A percentile compares a stretch with the other conserved stretches of the same genome.
phyloP scores from a whole-genome alignment of 2,113 vertebrate species.

The Tragulus kanchil region DNA sequence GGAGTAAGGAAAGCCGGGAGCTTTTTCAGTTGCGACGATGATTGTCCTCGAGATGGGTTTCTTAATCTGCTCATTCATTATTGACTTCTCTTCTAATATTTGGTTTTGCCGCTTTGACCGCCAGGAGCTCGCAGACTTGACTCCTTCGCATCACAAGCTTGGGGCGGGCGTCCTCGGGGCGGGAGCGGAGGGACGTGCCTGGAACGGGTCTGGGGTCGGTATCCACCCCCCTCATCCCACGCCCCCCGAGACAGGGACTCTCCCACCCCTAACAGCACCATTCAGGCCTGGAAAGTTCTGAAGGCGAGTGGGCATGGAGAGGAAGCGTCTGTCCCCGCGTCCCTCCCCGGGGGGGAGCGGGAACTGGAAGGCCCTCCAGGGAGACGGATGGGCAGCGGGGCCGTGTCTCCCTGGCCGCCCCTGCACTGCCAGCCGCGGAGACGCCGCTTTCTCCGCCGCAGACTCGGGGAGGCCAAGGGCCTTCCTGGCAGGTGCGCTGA shows the following conservation, averaged over 20 bases:
- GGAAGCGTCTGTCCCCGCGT: neutral
- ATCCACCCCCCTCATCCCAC: too few relatives aligned
- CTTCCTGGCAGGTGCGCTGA: neutral
- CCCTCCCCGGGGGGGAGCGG: fast-evolving
- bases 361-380: fast-evolving
- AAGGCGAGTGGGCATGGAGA: neutral
- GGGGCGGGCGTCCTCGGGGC: constrained; percentile 79
- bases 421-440: neutral
- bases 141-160: constrained; percentile 88
- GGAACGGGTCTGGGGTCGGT: constrained; percentile 68
- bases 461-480: neutral
- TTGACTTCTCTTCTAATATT: constrained; percentile 85
- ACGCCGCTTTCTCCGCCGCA: fast-evolving
- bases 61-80: constrained; percentile 85
- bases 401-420: neutral
- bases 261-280: neutral
- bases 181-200: constrained; percentile 78
- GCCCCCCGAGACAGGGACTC: too few relatives aligned
- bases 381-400: neutral
- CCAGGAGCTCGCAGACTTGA: constrained; percentile 79
- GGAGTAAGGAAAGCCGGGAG: neutral
- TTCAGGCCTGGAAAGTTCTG: neutral
- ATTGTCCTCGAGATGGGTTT: constrained; percentile 83
- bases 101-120: constrained; percentile 83
- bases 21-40: constrained; percentile 81